Conservation (phyloP, 2,888 invertebrate genomes). For the Rotaria macrura region DNA sequence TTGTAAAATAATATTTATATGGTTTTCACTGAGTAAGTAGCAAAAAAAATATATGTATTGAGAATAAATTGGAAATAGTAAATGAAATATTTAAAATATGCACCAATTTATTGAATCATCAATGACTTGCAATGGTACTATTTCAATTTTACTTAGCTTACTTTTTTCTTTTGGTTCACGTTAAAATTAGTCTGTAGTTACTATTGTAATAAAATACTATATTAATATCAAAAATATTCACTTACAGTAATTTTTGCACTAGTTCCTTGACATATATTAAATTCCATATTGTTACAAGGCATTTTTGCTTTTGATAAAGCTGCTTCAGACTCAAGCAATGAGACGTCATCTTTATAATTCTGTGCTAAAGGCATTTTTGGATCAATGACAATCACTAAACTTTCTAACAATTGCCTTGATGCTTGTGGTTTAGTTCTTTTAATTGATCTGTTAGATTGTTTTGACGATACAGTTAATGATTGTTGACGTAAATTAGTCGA, state of each 20-base stretch:
- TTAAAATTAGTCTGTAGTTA: neutral
- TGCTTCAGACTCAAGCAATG: neutral
- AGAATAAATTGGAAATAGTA: too few species aligned
- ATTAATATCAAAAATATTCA: neutral
- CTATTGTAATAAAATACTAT: neutral
- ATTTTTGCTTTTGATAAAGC: neutral
- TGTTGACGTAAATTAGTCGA: neutral
- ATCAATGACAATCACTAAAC: neutral
- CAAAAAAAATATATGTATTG: too few species aligned
- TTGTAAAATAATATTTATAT: too few species aligned
- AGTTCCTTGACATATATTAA: neutral
- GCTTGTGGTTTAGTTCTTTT: neutral
- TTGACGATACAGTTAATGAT: neutral
- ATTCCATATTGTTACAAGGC: neutral
- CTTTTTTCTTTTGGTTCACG: neutral
- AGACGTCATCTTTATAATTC: slow-evolving; percentile 22
- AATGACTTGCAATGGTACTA: neutral
- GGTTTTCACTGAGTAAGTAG: too few species aligned
- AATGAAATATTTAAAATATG: too few species aligned
- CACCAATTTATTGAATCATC: neutral
- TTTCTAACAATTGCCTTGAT: neutral
- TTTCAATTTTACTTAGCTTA: too few species aligned
- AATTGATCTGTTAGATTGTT: neutral
- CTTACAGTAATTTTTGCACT: neutral
- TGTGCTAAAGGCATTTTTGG: neutral